These are phyloP conservation scores for Operophtera brumata DNA, from an alignment of 2,888 invertebrate genomes.

Conservation along the genomic window DNA sequence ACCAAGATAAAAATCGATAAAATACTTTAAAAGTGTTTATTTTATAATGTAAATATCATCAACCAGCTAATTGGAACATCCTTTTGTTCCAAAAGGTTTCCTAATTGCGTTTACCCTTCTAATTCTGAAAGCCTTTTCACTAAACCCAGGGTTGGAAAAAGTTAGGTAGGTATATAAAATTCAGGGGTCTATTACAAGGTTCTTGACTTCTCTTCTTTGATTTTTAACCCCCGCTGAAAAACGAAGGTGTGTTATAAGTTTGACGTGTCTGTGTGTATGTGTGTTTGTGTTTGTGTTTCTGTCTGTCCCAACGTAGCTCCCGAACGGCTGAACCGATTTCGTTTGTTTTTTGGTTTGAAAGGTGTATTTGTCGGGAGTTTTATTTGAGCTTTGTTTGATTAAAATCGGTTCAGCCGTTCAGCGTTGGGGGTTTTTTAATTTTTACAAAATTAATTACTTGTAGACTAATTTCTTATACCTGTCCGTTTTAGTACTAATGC, in stretches of 20 bases:
- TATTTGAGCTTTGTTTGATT: too few species aligned
- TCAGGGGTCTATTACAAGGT: not conserved
- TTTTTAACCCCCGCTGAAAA: not conserved
- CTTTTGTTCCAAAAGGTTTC: slow-evolving; percentile 13
- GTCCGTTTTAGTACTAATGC: too few species aligned
- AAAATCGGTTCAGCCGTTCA: too few species aligned
- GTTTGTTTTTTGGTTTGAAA: too few species aligned
- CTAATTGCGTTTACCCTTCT: slow-evolving; percentile 23
- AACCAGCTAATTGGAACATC: slow-evolving; percentile 7
- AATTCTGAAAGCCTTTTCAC: slow-evolving; percentile 16
- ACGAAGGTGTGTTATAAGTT: not conserved
- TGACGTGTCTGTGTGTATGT: not conserved
- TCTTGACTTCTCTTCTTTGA: not conserved
- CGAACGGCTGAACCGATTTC: too few species aligned
- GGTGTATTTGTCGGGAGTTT: too few species aligned
- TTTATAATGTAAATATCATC: not conserved
- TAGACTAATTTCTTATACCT: too few species aligned
- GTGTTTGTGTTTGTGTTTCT: too few species aligned
- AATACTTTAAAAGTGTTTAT: not conserved
- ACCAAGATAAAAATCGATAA: too few species aligned
- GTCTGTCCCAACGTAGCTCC: too few species aligned
- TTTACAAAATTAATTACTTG: too few species aligned
- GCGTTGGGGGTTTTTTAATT: too few species aligned
- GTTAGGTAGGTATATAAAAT: slow-evolving; percentile 11
- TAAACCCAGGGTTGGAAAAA: slow-evolving; percentile 8